Evolutionary conservation across 30 jellyfish, hydroid and myxozoan species (phyloP), one percentile per base, ranked within the genome.

Genomic region (Hydractinia echinata): DNA sequence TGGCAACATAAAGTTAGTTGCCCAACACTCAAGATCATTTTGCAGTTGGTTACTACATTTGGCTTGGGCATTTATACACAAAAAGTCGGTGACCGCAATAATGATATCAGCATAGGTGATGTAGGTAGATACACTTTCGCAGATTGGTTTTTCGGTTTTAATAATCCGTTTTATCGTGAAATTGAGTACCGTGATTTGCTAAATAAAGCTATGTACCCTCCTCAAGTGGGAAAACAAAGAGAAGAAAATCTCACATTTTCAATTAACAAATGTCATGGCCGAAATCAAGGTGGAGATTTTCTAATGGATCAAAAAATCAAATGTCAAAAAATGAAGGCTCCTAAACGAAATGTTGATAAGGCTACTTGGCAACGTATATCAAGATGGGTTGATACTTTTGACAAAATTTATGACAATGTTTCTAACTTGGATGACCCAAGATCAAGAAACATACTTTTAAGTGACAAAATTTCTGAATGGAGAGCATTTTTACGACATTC

Each of bases 251-350:
- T 67, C 14, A 67, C 78, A 15, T 67, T 67, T 67, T 67, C 78
- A 67, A 67, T 20, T 0, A 11, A 16, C 11, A 4, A 67, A 13
- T 13, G 51, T 21, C 50, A 10, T 13, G 50, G 78, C 21, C 2
- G 50, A 15, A 67, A 67, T 67, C 78, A 67, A 67, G 78, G 78
- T 13, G 78, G 50, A 11, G 78, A 67, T 20, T 67, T 67, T 67
- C 21, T 67, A 67, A 16, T 13, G 20, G 78, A 67, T 2, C 78
- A 67, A 67, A 67, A 67, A 21, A 67, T 67, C 51, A 67, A 67
- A 20, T 1, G 78, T 13, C 78, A 67, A 67, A 67, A 67, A 21
- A 67, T 67, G 78, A 13, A 1, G 51, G 20, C 78, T 11, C 78
- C 19, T 11, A 67, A 67, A 20, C 4, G 78, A 13, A 15, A 16